phyloP scores from a whole-genome alignment of 2,888 invertebrate genomes.

The Panopea generosa region DNA sequence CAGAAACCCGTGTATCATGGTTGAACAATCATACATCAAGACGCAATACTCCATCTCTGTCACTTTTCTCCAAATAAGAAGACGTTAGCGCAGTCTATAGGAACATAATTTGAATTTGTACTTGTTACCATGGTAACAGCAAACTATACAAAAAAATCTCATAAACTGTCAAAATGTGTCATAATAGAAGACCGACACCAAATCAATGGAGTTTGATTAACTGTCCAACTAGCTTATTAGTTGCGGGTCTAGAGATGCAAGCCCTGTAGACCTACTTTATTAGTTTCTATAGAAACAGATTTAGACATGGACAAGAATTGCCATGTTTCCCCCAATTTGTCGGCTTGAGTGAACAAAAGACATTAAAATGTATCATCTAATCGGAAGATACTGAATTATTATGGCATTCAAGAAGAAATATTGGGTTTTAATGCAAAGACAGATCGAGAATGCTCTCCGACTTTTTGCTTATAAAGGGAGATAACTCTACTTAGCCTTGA shows the following conservation, averaged over 20 bases:
- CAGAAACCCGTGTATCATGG: slow-evolving; percentile 28
- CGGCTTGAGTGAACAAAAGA: slow-evolving; percentile 5
- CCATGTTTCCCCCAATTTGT: slow-evolving; percentile 1
- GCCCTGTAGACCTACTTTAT: background rate
- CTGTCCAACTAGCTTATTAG: slow-evolving; percentile 26
- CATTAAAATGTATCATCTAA: slow-evolving; percentile 5
- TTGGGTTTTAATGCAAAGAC: no score
- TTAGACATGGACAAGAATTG: background rate
- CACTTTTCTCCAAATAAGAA: slow-evolving; percentile 12
- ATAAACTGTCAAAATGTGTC: slow-evolving; percentile 52
- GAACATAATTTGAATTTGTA: slow-evolving; percentile 9
- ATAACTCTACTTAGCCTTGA: no score
- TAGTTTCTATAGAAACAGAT: slow-evolving; percentile 6
- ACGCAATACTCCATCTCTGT: slow-evolving; percentile 21
- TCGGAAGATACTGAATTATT: no score
- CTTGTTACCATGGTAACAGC: slow-evolving; percentile 39
- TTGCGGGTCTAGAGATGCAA: no score
- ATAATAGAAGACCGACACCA: slow-evolving; percentile 5
- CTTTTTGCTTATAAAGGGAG: no score
- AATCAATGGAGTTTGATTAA: slow-evolving; percentile 42
- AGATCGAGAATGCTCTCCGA: no score
- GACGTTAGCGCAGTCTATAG: no score
- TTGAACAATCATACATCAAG: slow-evolving; percentile 55
- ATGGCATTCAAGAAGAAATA: no score
- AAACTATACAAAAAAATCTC: slow-evolving; percentile 43